Percentiles rank a stretch among this genome's conserved stretches.
Evolutionary conservation across 2,113 vertebrate genomes (phyloP).

Genomic region (Salvator merianae): DNA sequence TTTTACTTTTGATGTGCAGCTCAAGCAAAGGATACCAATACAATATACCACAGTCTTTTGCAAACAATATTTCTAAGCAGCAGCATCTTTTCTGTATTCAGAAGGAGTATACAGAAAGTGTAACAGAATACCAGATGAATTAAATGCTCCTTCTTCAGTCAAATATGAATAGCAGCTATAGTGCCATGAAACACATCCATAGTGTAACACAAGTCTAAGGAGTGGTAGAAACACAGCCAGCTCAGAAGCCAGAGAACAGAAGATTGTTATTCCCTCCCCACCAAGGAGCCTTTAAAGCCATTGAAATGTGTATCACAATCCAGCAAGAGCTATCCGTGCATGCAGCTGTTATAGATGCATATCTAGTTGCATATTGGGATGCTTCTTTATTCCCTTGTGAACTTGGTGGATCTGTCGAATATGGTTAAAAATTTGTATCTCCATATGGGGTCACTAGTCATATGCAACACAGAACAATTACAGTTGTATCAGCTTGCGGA

Average conservation of each 20-base stretch:
- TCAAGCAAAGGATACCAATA: neutral
- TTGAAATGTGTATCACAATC: neutral
- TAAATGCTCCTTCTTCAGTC: neutral
- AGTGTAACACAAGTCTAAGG: neutral
- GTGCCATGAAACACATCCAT: neutral
- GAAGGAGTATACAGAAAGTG: slow-evolving; percentile 18
- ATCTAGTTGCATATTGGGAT: neutral
- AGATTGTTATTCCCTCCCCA: neutral
- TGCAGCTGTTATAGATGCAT: slow-evolving; percentile 1
- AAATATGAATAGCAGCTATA: neutral
- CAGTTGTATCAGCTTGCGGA: neutral
- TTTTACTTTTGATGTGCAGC: slow-evolving; percentile 36
- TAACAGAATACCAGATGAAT: neutral
- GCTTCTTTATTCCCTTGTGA: neutral
- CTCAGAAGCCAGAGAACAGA: neutral
- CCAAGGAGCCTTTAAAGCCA: neutral
- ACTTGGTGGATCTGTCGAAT: neutral
- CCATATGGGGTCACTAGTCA: neutral
- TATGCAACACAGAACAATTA: neutral
- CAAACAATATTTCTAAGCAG: neutral
- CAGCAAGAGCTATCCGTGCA: neutral
- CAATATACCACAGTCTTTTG: slow-evolving; percentile 19
- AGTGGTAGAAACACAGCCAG: neutral
- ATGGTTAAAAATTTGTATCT: neutral
- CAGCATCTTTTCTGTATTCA: neutral